phyloP scores from a whole-genome alignment of 2,888 invertebrate species.

The Cetonia aurata region DNA sequence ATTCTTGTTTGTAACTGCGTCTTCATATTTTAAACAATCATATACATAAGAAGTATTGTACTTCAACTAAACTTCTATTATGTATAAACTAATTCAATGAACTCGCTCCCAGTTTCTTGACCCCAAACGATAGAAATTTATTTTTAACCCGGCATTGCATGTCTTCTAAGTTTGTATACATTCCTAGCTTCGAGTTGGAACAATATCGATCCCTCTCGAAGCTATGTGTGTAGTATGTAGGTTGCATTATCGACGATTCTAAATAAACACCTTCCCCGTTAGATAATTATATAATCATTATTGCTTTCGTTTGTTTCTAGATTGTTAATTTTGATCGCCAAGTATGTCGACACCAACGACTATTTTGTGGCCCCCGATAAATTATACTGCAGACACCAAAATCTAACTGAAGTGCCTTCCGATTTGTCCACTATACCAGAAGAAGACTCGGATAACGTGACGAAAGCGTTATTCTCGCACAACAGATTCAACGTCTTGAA shows the following conservation, averaged over 20 bases:
- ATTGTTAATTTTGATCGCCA: background rate
- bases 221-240: background rate
- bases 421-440: background rate
- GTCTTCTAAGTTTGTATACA: background rate
- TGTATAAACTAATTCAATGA: background rate
- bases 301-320: background rate
- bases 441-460: constrained; percentile 3
- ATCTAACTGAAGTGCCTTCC: constrained; percentile 24
- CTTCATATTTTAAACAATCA: too few relatives aligned
- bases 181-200: background rate
- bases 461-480: constrained; percentile 41
- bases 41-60: background rate
- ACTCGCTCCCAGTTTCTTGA: background rate
- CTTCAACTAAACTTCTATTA: background rate
- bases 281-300: background rate
- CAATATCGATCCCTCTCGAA: background rate
- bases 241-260: background rate
- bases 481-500: constrained; percentile 29
- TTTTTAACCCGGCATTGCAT: background rate
- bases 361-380: constrained; percentile 2
- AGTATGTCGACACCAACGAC: background rate
- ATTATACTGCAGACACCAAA: constrained; percentile 19
- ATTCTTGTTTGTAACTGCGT: too few relatives aligned
- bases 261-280: background rate
- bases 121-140: background rate